A percentile compares a stretch with the other conserved stretches of the same genome.
Evolutionary conservation across 2,113 vertebrate genomes (phyloP).

Genomic region (Carlito syrichta): DNA sequence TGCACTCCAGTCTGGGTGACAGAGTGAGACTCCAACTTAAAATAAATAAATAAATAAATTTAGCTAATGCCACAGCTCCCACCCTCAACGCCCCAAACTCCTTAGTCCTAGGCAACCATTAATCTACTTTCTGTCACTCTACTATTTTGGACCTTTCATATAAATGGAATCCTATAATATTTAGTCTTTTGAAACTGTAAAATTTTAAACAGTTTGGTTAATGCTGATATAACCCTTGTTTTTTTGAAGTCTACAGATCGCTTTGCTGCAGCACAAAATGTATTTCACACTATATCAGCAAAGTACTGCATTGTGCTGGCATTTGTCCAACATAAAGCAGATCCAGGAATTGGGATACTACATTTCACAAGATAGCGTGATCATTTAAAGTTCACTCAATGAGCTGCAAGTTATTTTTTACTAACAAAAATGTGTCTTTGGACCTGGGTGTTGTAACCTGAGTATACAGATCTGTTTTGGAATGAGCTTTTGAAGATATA

Average conservation of each 20-base stretch:
- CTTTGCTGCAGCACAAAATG: background rate
- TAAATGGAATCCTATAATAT: background rate
- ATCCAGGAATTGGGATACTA: background rate
- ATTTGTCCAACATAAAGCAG: background rate
- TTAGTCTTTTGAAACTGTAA: background rate
- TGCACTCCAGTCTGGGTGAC: too few relatives aligned
- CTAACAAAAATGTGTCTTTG: conserved; percentile 25
- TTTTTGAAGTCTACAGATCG: background rate
- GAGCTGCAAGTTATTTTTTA: background rate
- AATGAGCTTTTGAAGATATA: background rate
- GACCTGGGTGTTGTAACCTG: background rate
- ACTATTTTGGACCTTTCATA: background rate
- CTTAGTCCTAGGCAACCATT: background rate
- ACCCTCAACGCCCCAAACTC: rapidly evolving
- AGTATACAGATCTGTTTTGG: background rate
- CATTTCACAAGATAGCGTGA: background rate
- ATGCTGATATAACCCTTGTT: background rate
- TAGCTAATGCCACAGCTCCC: rapidly evolving
- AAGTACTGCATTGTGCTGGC: conserved; percentile 38
- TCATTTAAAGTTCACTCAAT: background rate
- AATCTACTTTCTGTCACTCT: background rate
- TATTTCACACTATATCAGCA: background rate
- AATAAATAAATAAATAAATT: too few relatives aligned
- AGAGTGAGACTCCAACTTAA: too few relatives aligned
- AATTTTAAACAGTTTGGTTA: background rate